These are phyloP conservation scores for Aphrophora alni DNA, from an alignment of 2,888 invertebrate species.

Conservation along the genomic window DNA sequence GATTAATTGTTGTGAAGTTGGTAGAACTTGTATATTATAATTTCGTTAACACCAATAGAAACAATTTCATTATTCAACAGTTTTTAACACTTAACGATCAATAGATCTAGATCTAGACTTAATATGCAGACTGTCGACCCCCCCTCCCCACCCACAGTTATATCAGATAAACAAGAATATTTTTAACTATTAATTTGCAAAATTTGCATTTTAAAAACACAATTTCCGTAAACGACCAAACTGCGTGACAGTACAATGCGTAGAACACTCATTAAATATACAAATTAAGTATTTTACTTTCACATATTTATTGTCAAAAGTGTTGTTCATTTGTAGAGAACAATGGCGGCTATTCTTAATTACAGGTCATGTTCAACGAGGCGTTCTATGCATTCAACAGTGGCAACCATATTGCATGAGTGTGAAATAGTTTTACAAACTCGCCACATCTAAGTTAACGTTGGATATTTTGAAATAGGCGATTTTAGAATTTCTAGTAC, in stretches of 20 bases:
- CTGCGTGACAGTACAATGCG: neutral
- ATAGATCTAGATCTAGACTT: neutral
- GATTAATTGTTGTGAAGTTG: no score
- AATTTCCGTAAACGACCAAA: neutral
- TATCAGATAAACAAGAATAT: neutral
- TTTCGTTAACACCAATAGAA: no score
- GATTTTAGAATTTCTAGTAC: no score
- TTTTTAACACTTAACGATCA: neutral
- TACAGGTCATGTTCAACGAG: neutral
- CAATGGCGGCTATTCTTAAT: neutral
- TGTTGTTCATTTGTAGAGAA: neutral
- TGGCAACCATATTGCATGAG: neutral
- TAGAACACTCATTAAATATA: neutral
- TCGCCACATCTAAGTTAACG: no score
- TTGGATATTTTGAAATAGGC: no score
- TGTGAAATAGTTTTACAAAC: neutral
- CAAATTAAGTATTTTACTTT: neutral
- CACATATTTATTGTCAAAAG: neutral
- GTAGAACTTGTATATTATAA: no score
- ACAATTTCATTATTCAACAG: no score
- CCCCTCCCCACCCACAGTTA: neutral
- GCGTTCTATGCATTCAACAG: neutral
- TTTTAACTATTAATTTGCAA: neutral
- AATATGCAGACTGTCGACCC: neutral
- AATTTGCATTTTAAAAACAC: neutral